Conservation (phyloP, 1,140 invertebrate genomes). For the Coenobita brevimanus region DNA sequence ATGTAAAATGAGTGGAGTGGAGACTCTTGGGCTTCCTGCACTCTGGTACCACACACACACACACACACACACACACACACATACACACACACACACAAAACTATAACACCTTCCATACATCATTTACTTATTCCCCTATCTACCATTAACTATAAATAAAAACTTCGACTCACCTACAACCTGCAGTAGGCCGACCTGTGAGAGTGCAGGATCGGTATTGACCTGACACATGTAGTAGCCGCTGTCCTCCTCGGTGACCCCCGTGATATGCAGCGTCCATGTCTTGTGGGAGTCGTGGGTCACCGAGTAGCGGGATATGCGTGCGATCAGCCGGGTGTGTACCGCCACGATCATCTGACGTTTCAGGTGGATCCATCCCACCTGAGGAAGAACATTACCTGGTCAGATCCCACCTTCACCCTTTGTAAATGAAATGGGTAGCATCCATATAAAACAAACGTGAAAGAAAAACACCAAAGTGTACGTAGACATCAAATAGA, state of each 20-base stretch:
- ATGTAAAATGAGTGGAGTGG: too few species aligned
- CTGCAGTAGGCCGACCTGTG: slow-evolving; percentile 93
- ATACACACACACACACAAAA: too few species aligned
- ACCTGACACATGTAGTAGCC: slow-evolving; percentile 91
- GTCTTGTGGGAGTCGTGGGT: slow-evolving; percentile 93
- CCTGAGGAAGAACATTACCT: slow-evolving; percentile 76
- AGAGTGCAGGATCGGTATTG: slow-evolving; percentile 97
- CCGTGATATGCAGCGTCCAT: slow-evolving; percentile 89
- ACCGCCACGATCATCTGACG: slow-evolving; percentile 94
- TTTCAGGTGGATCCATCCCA: slow-evolving; percentile 94
- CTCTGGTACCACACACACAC: too few species aligned
- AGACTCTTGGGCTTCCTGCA: too few species aligned
- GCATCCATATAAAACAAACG: background rate
- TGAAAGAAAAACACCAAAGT: background rate
- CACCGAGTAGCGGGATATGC: slow-evolving; percentile 89
- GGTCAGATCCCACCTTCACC: background rate
- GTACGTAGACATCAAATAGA: too few species aligned
- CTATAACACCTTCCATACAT: too few species aligned
- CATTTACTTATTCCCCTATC: too few species aligned
- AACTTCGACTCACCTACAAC: slow-evolving; percentile 84
- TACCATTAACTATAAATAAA: too few species aligned
- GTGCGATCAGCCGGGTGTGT: slow-evolving; percentile 90
- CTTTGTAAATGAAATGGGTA: background rate
- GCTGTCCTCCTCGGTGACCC: slow-evolving; percentile 91
- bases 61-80: too few species aligned